Conservation (phyloP, 2,888 invertebrate species). For the Brenthis hecate region DNA sequence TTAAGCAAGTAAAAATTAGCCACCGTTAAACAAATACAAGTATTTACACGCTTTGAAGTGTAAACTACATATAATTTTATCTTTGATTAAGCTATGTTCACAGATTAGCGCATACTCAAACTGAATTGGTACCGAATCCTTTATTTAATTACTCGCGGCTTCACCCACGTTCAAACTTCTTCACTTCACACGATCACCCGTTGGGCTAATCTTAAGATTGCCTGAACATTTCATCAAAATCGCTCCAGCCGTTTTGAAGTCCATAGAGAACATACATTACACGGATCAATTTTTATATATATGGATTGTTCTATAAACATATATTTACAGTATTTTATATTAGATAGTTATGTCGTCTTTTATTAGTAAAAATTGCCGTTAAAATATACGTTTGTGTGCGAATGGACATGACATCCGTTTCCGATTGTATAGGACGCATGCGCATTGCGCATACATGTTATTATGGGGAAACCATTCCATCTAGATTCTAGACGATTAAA, state of each 20-base stretch:
- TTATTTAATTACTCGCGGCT: too few species aligned
- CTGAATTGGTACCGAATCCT: too few species aligned
- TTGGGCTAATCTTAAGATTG: too few species aligned
- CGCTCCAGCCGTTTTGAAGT: too few species aligned
- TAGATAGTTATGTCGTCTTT: constrained; percentile 4
- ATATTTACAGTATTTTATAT: too few species aligned
- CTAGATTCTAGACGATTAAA: not conserved
- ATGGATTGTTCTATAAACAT: too few species aligned
- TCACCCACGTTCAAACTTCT: too few species aligned
- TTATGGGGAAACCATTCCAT: not conserved
- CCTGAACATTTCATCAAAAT: too few species aligned
- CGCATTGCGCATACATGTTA: constrained; percentile 28
- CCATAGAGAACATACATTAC: too few species aligned
- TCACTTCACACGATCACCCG: too few species aligned
- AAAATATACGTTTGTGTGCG: constrained; percentile 2
- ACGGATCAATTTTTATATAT: too few species aligned
- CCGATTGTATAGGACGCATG: constrained; percentile 47
- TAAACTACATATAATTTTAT: not conserved
- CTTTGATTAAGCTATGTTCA: constrained; percentile 10
- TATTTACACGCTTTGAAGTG: constrained; percentile 2
- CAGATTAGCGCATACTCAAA: constrained; percentile 12
- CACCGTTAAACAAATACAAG: not conserved
- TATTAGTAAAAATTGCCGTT: constrained; percentile 9
- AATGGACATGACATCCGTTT: constrained; percentile 53
- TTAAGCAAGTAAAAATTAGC: too few species aligned